Base-by-base conservation (phyloP, 2,797 vertebrate species). In the Sebastes reedi region DNA sequence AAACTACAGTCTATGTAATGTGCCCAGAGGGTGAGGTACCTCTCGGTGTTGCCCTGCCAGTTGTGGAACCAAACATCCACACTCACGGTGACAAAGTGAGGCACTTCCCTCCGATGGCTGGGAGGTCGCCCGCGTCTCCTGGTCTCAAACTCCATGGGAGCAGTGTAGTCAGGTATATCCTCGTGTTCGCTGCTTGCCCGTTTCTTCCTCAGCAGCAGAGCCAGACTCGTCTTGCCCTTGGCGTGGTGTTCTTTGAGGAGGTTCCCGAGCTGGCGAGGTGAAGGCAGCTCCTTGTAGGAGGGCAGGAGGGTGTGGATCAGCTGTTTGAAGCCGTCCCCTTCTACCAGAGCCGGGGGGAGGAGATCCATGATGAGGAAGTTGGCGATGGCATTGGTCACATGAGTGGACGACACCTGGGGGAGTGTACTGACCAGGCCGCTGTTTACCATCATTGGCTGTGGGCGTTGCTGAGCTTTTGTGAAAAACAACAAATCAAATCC, bases 1-100 rank as follows among this genome's bases (percentile, higher is more conserved):
- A 96, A 96, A 65, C 79, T 30, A 3, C 84, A 66, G 14, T 96
- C 94, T 8, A 96, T 86, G 61, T 92, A 96, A 74, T 96, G 95
- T 1, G 91, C 94, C 79, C 93, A 95, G 9, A 96, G 81, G 0
- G 95, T 95, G 82, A 95, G 87, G 85, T 96, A 92, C 64, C 80
- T 75, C 30, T 88, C 87, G 0, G 58, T 25, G 68, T 66, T 70
- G 7, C 90, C 88, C 52, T 86, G 84, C 95, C 95, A 94, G 70
- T 73, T 92, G 88, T 96, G 73, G 73, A 79, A 72, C 96, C 96
- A 93, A 73, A 89, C 83, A 58, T 96, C 89, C 27, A 80, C 81
- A 72, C 94, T 91, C 61, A 96, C 29, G 32, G 92, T 87, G 77
- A 94, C 87, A 77, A 67, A 87, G 46, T 92, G 84, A 4, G 79